Evolutionary conservation across 2,113 vertebrate genomes (phyloP), one percentile per base, ranked within the genome.

Genomic region (Noctilio leporinus): DNA sequence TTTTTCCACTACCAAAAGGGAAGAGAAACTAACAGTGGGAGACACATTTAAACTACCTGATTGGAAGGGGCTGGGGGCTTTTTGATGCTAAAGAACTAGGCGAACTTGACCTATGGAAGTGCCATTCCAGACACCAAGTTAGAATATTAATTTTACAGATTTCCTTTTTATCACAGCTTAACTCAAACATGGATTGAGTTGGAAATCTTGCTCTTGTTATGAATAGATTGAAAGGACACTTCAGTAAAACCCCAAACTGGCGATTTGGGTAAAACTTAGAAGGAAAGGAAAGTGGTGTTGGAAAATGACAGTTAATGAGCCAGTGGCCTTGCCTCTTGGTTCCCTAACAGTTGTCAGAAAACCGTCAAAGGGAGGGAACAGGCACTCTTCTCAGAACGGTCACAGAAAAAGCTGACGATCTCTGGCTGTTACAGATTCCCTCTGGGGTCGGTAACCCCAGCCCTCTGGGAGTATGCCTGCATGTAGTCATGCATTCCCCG

Each of bases 91-190:
- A 92, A 72, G 64, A 93, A 49, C 83, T 76, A 83, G 28, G 69
- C 95, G 95, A 95, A 89, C 92, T 96, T 89, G 92, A 93, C 89
- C 80, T 65, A 88, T 5, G 11, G 30, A 92, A 81, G 64, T 95
- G 33, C 47, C 65, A 93, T 59, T 64, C 38, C 26, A 40, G 80
- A 76, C 47, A 87, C 30, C 75, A 92, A 89, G 69, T 95, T 82
- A 78, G 22, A 20, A 33, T 84, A 65, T 82, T 35, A 88, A 76
- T 87, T 93, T 89, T 77, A 93, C 20, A 75, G 65, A 91, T 76
- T 89, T 72, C 65, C 22, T 84, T 95, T 86, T 80, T 49, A 89
- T 94, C 73, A 75, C 55, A 88, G 67, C 53, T 93, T 90, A 85
- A 88, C 73, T 78, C 85, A 75, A 90, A 91, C 45, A 86, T 20